A percentile compares a stretch with the other conserved stretches of the same genome.
Conservation (phyloP, 2,797 vertebrate species). For the Apogon talboti region DNA sequence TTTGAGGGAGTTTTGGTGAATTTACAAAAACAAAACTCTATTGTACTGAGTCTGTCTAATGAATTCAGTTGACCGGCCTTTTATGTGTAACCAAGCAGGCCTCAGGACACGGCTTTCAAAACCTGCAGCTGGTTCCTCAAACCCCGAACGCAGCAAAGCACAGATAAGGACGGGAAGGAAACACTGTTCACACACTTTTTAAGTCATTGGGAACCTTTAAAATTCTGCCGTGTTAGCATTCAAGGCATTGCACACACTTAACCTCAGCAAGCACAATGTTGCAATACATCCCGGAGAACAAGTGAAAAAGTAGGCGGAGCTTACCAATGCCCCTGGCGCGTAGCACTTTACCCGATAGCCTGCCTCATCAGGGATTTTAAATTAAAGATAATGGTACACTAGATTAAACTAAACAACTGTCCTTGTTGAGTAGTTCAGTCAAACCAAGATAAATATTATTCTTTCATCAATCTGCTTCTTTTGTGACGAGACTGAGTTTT, state of each 20-base stretch:
- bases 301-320: background rate
- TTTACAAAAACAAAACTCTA: too few species aligned
- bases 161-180: background rate
- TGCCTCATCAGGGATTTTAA: too few species aligned
- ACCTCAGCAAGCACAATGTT: conserved; percentile 10
- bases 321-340: too few species aligned
- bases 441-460: too few species aligned
- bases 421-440: too few species aligned
- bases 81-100: background rate
- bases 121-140: background rate
- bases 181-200: background rate
- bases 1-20: background rate
- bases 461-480: too few species aligned
- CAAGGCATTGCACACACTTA: background rate
- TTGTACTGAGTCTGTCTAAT: background rate
- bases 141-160: background rate
- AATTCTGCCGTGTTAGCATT: conserved; percentile 28
- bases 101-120: background rate
- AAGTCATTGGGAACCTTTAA: background rate
- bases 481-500: too few species aligned
- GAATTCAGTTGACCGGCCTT: background rate
- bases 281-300: conserved; percentile 4
- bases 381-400: too few species aligned
- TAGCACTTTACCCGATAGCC: too few species aligned
- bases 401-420: too few species aligned